A percentile compares a stretch with the other conserved stretches of the same genome.
These are phyloP conservation scores for Anhinga anhinga DNA, from an alignment of 2,113 vertebrate genomes.

Conservation along the genomic window DNA sequence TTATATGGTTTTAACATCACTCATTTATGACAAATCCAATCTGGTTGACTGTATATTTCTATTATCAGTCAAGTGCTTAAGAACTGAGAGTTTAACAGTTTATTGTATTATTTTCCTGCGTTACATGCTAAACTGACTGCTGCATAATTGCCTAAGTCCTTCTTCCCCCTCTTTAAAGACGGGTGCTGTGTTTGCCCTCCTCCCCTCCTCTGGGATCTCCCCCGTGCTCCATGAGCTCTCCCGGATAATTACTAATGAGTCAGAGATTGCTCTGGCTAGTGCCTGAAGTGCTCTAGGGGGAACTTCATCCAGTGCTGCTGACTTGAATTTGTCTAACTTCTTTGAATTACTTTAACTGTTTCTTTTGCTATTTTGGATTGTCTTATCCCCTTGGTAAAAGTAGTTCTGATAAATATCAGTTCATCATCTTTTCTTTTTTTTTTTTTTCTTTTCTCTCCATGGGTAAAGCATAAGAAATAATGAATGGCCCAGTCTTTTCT, in stretches of 20 bases:
- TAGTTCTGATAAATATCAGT: not conserved
- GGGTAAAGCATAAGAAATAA: not conserved
- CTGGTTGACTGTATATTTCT: not conserved
- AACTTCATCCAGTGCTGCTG: constrained; percentile 4
- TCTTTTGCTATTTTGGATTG: not conserved
- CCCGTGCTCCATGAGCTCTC: not conserved
- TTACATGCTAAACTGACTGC: not conserved
- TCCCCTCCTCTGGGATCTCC: not conserved
- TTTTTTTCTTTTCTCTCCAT: not conserved
- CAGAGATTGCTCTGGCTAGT: constrained; percentile 21
- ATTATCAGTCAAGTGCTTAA: not conserved
- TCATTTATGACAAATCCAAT: not conserved
- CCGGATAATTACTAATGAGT: not conserved
- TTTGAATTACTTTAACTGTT: not conserved
- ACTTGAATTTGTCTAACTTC: constrained; percentile 6
- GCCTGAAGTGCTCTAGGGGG: constrained; percentile 5
- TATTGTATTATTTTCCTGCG: not conserved
- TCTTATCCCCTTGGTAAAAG: not conserved
- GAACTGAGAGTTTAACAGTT: not conserved
- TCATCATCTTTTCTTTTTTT: not conserved
- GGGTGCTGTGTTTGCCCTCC: not conserved
- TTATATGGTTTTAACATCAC: not conserved
- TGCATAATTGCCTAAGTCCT: not conserved
- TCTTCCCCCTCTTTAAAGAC: not conserved
- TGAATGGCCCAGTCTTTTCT: not conserved